A percentile compares a stretch with the other conserved stretches of the same genome.
These are phyloP conservation scores for Cyclophora punctaria DNA, from an alignment of 2,888 invertebrate species.

Conservation along the genomic window DNA sequence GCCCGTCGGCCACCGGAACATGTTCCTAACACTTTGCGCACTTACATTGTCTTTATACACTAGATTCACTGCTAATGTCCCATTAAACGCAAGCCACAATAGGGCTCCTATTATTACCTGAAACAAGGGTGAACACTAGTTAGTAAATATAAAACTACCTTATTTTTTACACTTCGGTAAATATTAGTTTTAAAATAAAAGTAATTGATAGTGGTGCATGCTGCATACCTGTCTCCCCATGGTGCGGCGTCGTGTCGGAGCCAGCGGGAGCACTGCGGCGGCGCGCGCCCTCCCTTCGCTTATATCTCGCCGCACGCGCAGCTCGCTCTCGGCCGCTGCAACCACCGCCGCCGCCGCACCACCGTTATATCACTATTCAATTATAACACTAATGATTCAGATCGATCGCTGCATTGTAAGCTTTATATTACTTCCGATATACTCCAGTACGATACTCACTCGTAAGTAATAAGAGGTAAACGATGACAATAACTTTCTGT, in stretches of 20 bases:
- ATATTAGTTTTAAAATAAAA: no score
- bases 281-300: constrained; percentile 43
- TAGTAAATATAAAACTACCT: constrained; percentile 1
- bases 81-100: constrained; percentile 43
- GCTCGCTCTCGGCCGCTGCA: constrained; percentile 21
- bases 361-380: constrained; percentile 40
- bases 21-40: constrained; percentile 47
- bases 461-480: constrained; percentile 12
- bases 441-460: constrained; percentile 8
- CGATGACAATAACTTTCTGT: constrained; percentile 18
- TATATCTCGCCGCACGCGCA: constrained; percentile 44
- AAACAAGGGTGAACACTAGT: constrained; percentile 24
- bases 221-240: constrained; percentile 61
- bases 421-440: constrained; percentile 35
- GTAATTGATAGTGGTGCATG: no score
- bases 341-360: constrained; percentile 24
- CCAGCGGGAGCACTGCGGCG: constrained; percentile 53
- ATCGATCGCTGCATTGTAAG: constrained; percentile 24
- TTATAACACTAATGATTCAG: constrained; percentile 20
- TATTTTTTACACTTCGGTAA: no score
- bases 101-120: constrained; percentile 47
- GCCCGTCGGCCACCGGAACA: constrained; percentile 45
- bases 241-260: constrained; percentile 40
- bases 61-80: constrained; percentile 31
- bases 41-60: constrained; percentile 40